phyloP scores from a whole-genome alignment of 2,888 invertebrate genomes.

The Platycnemis pennipes region DNA sequence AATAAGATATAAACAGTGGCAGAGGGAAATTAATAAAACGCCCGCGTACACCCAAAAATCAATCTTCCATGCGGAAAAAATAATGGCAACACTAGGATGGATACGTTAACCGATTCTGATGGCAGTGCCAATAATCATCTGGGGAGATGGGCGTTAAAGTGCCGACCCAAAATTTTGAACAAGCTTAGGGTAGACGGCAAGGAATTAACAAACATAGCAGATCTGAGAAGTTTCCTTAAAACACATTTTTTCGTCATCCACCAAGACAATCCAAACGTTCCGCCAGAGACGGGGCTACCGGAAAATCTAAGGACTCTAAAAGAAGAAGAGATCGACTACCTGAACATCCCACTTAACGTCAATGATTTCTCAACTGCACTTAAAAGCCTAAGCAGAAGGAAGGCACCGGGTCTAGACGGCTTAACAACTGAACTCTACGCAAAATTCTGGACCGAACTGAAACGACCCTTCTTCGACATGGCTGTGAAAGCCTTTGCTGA shows the following conservation, averaged over 20 bases:
- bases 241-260: neutral
- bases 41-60: neutral
- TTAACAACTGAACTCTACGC: neutral
- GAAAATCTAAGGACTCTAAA: neutral
- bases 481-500: neutral
- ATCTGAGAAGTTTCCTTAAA: neutral
- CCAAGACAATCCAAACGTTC: neutral
- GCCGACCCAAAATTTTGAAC: neutral
- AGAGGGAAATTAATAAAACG: neutral
- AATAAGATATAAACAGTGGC: neutral
- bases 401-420: neutral
- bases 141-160: neutral
- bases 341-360: neutral
- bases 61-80: neutral
- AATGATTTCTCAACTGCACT: neutral
- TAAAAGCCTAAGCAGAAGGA: neutral
- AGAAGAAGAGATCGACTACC: neutral
- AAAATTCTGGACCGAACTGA: neutral
- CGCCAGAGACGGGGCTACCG: too few relatives aligned
- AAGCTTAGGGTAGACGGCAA: neutral
- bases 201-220: neutral
- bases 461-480: neutral
- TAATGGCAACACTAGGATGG: neutral
- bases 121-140: neutral
- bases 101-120: neutral